These are phyloP conservation scores for Taenioides sp. DNA, from an alignment of 2,797 vertebrate genomes.

Conservation along the genomic window DNA sequence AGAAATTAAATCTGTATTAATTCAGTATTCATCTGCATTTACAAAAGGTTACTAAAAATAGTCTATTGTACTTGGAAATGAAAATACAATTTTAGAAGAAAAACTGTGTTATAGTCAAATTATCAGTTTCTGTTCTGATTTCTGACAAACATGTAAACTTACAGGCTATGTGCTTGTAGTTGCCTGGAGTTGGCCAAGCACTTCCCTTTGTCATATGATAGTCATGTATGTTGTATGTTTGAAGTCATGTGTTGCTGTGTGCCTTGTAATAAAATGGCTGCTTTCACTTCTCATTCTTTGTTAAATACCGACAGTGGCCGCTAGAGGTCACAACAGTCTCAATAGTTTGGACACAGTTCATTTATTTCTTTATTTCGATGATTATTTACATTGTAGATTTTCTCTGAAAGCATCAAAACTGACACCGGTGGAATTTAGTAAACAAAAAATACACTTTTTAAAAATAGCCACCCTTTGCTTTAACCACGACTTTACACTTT, in stretches of 20 bases:
- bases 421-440: too few relatives aligned
- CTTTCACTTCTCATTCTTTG: slow-evolving; percentile 31
- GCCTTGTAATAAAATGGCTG: not conserved
- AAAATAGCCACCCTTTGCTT: too few relatives aligned
- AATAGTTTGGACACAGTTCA: not conserved
- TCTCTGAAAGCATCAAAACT: too few relatives aligned
- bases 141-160: not conserved
- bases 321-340: not conserved
- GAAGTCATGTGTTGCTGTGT: slow-evolving; percentile 14
- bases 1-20: not conserved
- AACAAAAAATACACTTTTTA: too few relatives aligned
- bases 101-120: not conserved
- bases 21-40: too few relatives aligned
- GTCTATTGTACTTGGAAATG: not conserved
- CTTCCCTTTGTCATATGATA: not conserved
- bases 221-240: slow-evolving; percentile 16
- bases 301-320: not conserved
- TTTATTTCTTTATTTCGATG: too few relatives aligned
- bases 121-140: not conserved
- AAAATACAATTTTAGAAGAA: not conserved
- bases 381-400: too few relatives aligned
- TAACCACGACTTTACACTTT: too few relatives aligned
- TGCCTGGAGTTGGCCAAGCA: not conserved
- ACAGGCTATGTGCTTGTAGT: not conserved
- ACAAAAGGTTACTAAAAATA: too few relatives aligned